Evolutionary conservation across 2,888 invertebrate genomes (phyloP).

Genomic region (Sinopyrophorus schimmeli): DNA sequence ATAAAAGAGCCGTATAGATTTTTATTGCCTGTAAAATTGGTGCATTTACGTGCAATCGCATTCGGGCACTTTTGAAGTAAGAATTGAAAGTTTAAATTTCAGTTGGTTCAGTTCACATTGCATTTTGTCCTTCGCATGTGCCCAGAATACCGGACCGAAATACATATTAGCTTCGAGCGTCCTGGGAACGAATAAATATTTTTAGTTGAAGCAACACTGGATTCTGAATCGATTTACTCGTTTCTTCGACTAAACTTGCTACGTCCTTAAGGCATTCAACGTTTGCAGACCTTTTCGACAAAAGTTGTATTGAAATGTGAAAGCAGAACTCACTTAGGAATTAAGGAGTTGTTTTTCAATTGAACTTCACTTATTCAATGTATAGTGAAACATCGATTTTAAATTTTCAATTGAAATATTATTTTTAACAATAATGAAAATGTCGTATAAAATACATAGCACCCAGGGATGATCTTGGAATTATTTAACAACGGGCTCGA

Average conservation of each 20-base stretch:
- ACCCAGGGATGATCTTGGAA: too few relatives aligned
- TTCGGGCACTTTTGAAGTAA: constrained; percentile 2
- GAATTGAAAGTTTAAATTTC: constrained; percentile 19
- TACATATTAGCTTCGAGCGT: constrained; percentile 26
- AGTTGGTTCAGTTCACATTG: constrained; percentile 8
- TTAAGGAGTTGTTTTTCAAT: too few relatives aligned
- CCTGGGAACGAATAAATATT: constrained; percentile 30
- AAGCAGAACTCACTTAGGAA: too few relatives aligned
- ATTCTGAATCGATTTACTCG: constrained; percentile 27
- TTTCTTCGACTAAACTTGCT: constrained; percentile 20
- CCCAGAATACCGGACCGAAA: constrained; percentile 20
- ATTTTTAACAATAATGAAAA: too few relatives aligned
- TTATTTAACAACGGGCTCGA: too few relatives aligned
- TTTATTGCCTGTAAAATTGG: too few relatives aligned
- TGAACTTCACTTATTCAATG: too few relatives aligned
- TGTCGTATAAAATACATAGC: too few relatives aligned
- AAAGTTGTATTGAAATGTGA: constrained; percentile 26
- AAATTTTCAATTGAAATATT: too few relatives aligned
- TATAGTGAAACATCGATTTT: too few relatives aligned
- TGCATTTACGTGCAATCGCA: constrained; percentile 3
- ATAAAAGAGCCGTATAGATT: too few relatives aligned
- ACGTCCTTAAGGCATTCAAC: constrained; percentile 27
- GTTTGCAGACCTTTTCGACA: constrained; percentile 23
- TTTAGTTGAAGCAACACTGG: constrained; percentile 26
- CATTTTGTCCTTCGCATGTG: constrained; percentile 16